A percentile compares a stretch with the other conserved stretches of the same genome.
Evolutionary conservation across 1,140 invertebrate genomes (phyloP).

Genomic region (Melanaphis sacchari): DNA sequence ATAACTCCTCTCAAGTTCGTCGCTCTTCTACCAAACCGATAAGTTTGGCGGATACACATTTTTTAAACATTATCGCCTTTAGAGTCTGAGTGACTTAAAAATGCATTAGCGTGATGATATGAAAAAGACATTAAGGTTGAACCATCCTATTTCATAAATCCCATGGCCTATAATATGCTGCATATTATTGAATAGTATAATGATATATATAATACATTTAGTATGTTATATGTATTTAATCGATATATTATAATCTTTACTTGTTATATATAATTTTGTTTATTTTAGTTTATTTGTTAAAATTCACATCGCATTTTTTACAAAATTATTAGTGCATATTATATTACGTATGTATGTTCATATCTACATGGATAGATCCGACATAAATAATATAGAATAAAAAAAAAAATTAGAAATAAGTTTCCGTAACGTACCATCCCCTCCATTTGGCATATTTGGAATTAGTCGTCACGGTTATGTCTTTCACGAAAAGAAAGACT

Average conservation of each 20-base stretch:
- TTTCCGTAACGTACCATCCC: too few species aligned
- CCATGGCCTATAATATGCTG: not conserved
- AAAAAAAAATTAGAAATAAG: too few species aligned
- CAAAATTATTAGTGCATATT: too few species aligned
- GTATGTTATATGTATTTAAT: not conserved
- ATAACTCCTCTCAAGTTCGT: not conserved
- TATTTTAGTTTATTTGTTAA: too few species aligned
- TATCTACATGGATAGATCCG: too few species aligned
- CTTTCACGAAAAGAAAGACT: too few species aligned
- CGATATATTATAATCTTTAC: not conserved
- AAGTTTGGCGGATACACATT: not conserved
- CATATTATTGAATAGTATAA: slow-evolving; percentile 29
- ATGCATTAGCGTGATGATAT: slow-evolving; percentile 26
- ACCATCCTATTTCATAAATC: not conserved
- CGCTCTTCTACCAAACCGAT: not conserved
- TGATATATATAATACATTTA: not conserved
- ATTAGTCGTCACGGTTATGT: too few species aligned
- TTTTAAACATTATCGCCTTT: slow-evolving; percentile 23
- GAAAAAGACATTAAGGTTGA: slow-evolving; percentile 36
- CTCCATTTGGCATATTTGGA: too few species aligned
- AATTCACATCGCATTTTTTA: too few species aligned
- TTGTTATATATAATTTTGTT: too few species aligned
- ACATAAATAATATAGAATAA: too few species aligned
- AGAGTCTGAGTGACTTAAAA: slow-evolving; percentile 15
- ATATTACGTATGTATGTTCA: too few species aligned